phyloP scores from a whole-genome alignment of 2,113 vertebrate species.

The Columba livia region DNA sequence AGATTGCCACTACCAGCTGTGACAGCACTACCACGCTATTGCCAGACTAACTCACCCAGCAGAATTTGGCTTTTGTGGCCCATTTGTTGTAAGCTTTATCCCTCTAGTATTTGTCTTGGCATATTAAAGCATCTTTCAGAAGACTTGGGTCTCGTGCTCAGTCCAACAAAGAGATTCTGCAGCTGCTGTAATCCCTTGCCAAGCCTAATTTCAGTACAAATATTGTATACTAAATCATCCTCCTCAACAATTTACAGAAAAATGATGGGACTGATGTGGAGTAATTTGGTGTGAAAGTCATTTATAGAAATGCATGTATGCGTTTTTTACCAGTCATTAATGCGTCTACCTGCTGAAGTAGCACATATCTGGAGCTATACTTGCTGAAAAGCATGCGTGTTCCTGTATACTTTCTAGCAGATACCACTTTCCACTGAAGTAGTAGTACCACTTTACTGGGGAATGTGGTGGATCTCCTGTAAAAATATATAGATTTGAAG shows the following conservation, averaged over 20 bases:
- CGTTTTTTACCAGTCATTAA: neutral
- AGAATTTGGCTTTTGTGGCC: neutral
- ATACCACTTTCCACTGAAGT: neutral
- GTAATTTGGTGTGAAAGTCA: neutral
- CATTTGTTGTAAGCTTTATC: neutral
- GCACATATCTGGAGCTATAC: no score
- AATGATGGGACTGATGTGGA: neutral
- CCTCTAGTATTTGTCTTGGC: neutral
- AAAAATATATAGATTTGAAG: fast-evolving
- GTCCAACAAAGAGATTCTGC: neutral
- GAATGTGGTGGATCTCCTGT: neutral
- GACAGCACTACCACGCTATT: neutral
- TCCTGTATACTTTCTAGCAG: neutral
- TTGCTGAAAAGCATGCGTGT: neutral
- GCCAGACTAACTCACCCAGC: neutral
- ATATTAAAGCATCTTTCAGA: neutral
- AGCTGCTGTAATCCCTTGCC: neutral
- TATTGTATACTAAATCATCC: neutral
- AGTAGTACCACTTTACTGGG: neutral
- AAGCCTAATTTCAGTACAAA: neutral
- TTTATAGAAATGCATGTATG: neutral
- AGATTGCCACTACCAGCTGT: neutral
- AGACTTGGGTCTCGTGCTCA: neutral
- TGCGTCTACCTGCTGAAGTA: neutral
- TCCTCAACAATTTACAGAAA: neutral